phyloP scores from a whole-genome alignment of 2,888 invertebrate species.

The Tenthredo scrophulariae region DNA sequence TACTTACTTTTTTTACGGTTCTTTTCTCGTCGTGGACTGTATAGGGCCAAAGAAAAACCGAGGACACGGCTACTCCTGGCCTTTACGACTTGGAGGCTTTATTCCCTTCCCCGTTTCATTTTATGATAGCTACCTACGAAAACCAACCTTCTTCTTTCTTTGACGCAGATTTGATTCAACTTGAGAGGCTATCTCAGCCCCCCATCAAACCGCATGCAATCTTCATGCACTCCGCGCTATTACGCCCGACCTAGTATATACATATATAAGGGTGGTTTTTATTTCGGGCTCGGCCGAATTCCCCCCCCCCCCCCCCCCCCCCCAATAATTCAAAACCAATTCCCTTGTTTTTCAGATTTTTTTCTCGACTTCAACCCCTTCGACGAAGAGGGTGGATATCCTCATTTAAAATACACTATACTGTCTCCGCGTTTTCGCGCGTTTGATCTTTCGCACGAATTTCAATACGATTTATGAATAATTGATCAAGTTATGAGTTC shows the following conservation, averaged over 20 bases:
- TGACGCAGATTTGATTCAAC: conserved; percentile 52
- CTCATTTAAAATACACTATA: neutral
- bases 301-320: too few species aligned
- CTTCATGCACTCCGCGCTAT: conserved; percentile 33
- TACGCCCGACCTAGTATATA: neutral
- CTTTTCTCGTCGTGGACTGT: neutral
- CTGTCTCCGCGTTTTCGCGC: too few species aligned
- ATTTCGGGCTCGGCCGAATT: too few species aligned
- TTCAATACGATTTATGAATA: too few species aligned
- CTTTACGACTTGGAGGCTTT: conserved; percentile 33
- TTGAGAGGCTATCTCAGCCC: conserved; percentile 31
- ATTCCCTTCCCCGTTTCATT: conserved; percentile 23
- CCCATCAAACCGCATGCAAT: conserved; percentile 49
- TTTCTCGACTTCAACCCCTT: too few species aligned
- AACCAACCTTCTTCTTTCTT: conserved; percentile 18
- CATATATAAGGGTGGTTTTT: neutral
- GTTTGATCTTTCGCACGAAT: too few species aligned
- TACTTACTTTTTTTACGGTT: conserved; percentile 6
- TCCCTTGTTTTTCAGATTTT: too few species aligned
- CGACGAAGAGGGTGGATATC: too few species aligned
- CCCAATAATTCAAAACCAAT: too few species aligned
- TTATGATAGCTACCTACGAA: conserved; percentile 16
- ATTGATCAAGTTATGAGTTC: too few species aligned
- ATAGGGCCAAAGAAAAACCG: neutral
- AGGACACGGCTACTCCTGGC: neutral